These are phyloP conservation scores for Willisornis vidua DNA, from an alignment of 2,113 vertebrate genomes.

Conservation along the genomic window DNA sequence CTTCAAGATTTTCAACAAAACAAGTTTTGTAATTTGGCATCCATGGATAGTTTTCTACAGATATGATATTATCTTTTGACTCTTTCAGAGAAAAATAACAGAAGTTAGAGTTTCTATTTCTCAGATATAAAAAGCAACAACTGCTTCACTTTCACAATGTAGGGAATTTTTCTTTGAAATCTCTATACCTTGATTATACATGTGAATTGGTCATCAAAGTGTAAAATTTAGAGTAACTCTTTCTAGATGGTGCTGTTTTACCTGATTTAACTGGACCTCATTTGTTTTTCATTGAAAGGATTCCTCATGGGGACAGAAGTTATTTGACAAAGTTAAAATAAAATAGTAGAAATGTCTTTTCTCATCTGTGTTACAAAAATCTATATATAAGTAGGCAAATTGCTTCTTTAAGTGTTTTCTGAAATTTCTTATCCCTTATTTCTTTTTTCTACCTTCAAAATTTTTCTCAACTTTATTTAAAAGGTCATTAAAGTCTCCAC, in stretches of 20 bases:
- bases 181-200: neutral
- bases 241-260: neutral
- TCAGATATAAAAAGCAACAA: rapidly evolving
- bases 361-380: neutral
- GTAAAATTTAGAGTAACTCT: neutral
- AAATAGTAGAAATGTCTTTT: neutral
- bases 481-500: neutral
- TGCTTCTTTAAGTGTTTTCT: neutral
- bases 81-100: neutral
- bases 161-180: neutral
- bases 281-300: neutral
- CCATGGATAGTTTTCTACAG: neutral
- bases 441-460: neutral
- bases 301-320: rapidly evolving
- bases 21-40: neutral
- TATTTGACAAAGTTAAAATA: neutral
- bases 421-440: neutral
- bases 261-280: neutral
- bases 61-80: neutral
- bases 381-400: neutral
- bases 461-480: neutral
- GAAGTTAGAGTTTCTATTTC: neutral
- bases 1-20: neutral
- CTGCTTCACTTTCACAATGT: neutral
- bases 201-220: neutral